Percentiles rank a stretch among this genome's conserved stretches.
These are phyloP conservation scores for Mus pahari DNA, from an alignment of 2,113 vertebrate genomes.

Conservation along the genomic window DNA sequence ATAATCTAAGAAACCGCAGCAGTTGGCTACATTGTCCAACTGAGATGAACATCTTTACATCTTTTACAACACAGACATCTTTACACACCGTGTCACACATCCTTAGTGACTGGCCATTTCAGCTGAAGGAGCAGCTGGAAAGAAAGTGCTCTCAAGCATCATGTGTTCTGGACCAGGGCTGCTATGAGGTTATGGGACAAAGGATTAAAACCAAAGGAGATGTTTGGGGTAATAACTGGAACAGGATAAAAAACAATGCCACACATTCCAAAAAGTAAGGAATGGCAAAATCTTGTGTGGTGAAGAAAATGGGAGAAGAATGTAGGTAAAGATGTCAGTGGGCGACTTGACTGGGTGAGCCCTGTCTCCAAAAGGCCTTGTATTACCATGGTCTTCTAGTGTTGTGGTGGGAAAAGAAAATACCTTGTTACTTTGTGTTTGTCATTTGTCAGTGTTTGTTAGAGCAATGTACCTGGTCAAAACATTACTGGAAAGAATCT, in stretches of 20 bases:
- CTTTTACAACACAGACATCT: neutral
- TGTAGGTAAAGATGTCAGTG: neutral
- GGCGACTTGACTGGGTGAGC: neutral
- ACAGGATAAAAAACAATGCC: neutral
- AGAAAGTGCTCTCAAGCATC: neutral
- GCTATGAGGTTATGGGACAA: neutral
- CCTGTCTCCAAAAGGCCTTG: neutral
- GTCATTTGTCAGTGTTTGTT: neutral
- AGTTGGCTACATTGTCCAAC: neutral
- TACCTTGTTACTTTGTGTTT: neutral
- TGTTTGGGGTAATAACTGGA: neutral
- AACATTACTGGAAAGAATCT: neutral
- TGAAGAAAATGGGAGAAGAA: neutral
- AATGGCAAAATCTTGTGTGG: no score
- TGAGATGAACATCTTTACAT: neutral
- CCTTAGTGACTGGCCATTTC: neutral
- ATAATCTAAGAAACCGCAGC: neutral
- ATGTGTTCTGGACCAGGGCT: neutral
- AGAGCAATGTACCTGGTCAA: neutral
- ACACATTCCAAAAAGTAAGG: neutral
- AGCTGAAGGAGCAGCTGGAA: neutral
- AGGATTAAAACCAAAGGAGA: neutral
- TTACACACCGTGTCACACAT: neutral
- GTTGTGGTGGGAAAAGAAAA: neutral
- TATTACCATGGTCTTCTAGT: neutral